Conservation (phyloP, 2,797 vertebrate genomes). For the Helicolenus hilgendorfi region DNA sequence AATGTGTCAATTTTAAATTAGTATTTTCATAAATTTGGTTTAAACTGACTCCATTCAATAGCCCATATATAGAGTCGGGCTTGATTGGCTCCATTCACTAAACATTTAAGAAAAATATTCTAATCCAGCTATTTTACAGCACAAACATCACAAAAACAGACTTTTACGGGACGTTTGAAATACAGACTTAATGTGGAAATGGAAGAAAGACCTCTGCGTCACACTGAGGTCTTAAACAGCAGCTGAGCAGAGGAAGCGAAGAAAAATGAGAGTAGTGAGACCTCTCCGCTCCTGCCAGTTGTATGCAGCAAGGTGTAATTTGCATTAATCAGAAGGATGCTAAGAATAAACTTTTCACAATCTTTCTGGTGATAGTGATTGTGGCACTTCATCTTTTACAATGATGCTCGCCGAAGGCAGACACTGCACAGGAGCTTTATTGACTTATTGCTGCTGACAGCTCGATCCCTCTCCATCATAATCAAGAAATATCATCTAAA, state of each 20-base stretch:
- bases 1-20: background rate
- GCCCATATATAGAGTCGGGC: background rate
- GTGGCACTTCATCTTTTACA: constrained; percentile 71
- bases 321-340: constrained; percentile 79
- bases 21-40: background rate
- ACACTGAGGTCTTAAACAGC: constrained; percentile 15
- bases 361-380: constrained; percentile 68
- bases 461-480: constrained; percentile 72
- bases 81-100: background rate
- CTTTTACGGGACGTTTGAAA: background rate
- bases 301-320: constrained; percentile 74
- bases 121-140: background rate
- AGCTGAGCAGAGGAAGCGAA: constrained; percentile 23
- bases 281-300: constrained; percentile 45
- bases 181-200: constrained; percentile 25
- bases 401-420: constrained; percentile 43
- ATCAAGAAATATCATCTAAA: constrained; percentile 52
- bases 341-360: constrained; percentile 81
- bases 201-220: background rate
- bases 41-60: background rate
- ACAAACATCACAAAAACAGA: background rate
- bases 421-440: constrained; percentile 43
- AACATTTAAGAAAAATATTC: background rate
- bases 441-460: constrained; percentile 78
- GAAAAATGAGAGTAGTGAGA: background rate